Evolutionary conservation across 2,888 invertebrate species (phyloP).

Genomic region (Mesorhabditis spiculigera): DNA sequence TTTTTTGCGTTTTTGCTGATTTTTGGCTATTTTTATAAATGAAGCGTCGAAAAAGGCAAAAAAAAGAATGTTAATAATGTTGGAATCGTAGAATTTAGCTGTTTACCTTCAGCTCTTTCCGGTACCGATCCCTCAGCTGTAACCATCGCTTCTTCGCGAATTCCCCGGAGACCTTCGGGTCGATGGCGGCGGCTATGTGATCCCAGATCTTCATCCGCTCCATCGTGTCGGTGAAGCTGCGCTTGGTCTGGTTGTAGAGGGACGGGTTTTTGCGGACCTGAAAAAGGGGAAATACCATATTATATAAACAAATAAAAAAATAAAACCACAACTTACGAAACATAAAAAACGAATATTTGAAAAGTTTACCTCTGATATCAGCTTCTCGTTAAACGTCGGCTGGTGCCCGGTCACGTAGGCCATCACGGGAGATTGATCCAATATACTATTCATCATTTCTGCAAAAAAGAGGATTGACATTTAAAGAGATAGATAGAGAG

Average conservation of each 20-base stretch:
- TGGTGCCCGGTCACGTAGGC: slow-evolving; percentile 24
- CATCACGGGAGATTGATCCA: neutral
- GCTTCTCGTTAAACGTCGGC: slow-evolving; percentile 52
- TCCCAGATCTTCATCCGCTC: slow-evolving; percentile 54
- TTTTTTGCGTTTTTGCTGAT: neutral
- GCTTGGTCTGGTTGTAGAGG: slow-evolving; percentile 53
- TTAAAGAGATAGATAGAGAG: neutral
- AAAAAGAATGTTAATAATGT: no score
- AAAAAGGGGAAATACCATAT: neutral
- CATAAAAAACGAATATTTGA: neutral
- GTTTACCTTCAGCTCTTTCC: slow-evolving; percentile 49
- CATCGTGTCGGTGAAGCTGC: slow-evolving; percentile 40
- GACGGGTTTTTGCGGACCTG: slow-evolving; percentile 40
- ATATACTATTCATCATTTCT: neutral
- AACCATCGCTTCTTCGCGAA: slow-evolving; percentile 56
- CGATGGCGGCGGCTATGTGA: slow-evolving; percentile 48
- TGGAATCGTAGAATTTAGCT: no score
- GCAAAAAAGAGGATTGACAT: neutral
- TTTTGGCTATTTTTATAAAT: neutral
- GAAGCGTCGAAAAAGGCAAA: no score
- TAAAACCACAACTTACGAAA: neutral
- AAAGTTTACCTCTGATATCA: slow-evolving; percentile 45
- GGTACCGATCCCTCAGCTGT: slow-evolving; percentile 52
- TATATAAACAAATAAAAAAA: neutral
- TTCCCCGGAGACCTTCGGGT: slow-evolving; percentile 48